Conservation (phyloP, 2,113 vertebrate genomes). For the Chlamydotis undulata region DNA sequence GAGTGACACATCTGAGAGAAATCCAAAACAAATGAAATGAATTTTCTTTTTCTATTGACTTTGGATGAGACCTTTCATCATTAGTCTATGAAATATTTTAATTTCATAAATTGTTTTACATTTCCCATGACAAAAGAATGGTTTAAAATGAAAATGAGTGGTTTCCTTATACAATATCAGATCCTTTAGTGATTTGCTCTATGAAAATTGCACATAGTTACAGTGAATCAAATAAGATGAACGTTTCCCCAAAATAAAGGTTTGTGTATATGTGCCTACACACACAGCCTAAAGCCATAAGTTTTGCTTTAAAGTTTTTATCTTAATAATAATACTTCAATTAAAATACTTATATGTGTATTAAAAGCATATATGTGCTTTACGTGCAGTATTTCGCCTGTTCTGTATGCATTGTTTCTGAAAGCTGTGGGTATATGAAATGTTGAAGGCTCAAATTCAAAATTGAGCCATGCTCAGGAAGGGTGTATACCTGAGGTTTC, state of each 20-base stretch:
- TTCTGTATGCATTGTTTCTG: not conserved
- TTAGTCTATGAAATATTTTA: not conserved
- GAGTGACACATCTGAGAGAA: not conserved
- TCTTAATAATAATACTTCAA: not conserved
- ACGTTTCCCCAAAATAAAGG: not conserved
- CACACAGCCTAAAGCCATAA: not conserved
- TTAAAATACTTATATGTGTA: not conserved
- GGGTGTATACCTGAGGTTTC: not conserved
- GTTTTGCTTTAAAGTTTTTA: not conserved
- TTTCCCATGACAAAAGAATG: not conserved
- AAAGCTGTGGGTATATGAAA: not conserved
- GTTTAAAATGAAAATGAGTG: not conserved
- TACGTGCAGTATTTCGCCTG: not conserved
- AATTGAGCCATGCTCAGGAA: not conserved
- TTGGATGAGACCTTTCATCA: not conserved
- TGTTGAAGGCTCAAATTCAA: not conserved
- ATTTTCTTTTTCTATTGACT: not conserved
- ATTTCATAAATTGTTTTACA: slow-evolving; percentile 25
- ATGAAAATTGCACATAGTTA: not conserved
- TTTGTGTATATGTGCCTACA: not conserved
- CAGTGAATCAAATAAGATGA: not conserved
- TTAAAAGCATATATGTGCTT: not conserved
- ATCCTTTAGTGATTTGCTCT: not conserved
- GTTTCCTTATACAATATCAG: not conserved
- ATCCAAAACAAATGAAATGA: not conserved